These are phyloP conservation scores for Arnoldichthys spilopterus DNA, from an alignment of 2,797 vertebrate genomes.

Conservation along the genomic window DNA sequence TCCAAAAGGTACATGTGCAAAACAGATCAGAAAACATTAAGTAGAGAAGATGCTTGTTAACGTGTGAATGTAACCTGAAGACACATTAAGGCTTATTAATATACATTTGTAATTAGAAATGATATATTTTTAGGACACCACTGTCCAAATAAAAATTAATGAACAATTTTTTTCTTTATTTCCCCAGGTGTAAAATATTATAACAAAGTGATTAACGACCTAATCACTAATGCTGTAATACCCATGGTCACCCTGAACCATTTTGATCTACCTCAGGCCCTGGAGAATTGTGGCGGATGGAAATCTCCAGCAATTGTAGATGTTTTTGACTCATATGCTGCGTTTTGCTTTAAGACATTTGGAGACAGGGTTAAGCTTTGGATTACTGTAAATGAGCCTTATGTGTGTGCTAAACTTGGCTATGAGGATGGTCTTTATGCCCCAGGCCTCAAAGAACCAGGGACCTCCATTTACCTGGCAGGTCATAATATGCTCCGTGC, in stretches of 20 bases:
- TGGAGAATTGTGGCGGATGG: conserved; percentile 82
- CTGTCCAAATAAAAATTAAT: not conserved
- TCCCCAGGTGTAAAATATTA: conserved; percentile 81
- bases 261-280: conserved; percentile 82
- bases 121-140: not conserved
- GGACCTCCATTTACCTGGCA: conserved; percentile 73
- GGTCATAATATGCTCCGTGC: conserved; percentile 82
- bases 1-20: conserved; percentile 86
- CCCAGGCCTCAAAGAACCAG: conserved; percentile 74
- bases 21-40: too few species aligned
- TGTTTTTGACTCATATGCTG: conserved; percentile 77
- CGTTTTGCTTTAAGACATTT: conserved; percentile 83
- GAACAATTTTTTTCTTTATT: conserved; percentile 28
- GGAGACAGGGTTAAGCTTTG: conserved; percentile 83
- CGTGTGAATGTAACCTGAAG: too few species aligned
- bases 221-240: conserved; percentile 72
- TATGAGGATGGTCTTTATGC: conserved; percentile 74
- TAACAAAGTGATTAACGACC: conserved; percentile 81
- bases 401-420: conserved; percentile 69
- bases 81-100: too few species aligned
- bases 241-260: conserved; percentile 83
- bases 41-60: too few species aligned
- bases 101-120: not conserved
- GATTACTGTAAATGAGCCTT: conserved; percentile 84
- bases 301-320: conserved; percentile 67